These are phyloP conservation scores for Vidua chalybeata DNA, from an alignment of 2,113 vertebrate species.

Conservation along the genomic window DNA sequence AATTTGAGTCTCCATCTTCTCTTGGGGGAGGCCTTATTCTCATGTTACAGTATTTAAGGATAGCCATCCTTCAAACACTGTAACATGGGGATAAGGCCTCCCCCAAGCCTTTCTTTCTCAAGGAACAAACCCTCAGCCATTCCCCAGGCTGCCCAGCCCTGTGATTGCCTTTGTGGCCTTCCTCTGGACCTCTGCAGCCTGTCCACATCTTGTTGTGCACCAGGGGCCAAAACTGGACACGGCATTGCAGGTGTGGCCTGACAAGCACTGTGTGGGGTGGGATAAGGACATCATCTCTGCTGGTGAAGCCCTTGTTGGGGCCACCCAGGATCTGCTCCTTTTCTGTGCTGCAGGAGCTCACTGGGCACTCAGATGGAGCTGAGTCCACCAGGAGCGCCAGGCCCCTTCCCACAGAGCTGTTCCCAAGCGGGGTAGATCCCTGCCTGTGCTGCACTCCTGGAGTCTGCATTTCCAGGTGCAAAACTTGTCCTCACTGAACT, in stretches of 20 bases:
- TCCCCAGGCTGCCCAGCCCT: not conserved
- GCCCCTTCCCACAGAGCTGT: not conserved
- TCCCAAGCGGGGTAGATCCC: not conserved
- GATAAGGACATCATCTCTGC: not conserved
- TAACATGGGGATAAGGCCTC: not conserved
- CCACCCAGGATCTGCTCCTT: not conserved
- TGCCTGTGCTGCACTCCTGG: not conserved
- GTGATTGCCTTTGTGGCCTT: not conserved
- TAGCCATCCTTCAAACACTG: not conserved
- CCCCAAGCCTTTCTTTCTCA: not conserved
- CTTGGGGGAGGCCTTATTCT: too few species aligned
- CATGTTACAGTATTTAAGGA: not conserved
- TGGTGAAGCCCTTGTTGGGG: not conserved
- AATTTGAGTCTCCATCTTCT: not conserved
- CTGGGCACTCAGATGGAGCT: not conserved
- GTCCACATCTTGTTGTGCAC: too few species aligned
- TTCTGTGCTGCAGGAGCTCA: not conserved
- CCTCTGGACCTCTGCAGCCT: not conserved
- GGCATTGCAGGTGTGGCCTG: not conserved
- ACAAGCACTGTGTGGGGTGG: not conserved
- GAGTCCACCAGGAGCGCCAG: not conserved
- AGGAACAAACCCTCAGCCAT: not conserved
- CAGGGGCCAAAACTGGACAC: not conserved
- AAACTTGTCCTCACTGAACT: not conserved
- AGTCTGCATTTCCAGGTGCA: too few species aligned